Conservation (phyloP, 2,113 vertebrate genomes). For the Mirza zaza region DNA sequence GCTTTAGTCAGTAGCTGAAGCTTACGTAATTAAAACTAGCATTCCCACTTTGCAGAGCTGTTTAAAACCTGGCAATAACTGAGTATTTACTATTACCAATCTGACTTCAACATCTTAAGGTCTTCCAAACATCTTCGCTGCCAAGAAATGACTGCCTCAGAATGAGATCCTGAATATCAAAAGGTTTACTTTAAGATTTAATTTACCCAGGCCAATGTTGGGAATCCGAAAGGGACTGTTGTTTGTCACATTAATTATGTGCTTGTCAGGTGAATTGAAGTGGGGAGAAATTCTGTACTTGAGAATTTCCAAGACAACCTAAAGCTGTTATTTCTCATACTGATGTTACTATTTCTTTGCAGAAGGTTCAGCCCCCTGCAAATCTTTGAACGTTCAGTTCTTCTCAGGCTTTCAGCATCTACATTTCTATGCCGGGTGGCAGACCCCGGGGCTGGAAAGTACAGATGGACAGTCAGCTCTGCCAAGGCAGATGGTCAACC, state of each 20-base stretch:
- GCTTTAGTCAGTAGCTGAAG: not conserved
- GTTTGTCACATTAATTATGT: conserved; percentile 59
- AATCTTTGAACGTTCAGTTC: not conserved
- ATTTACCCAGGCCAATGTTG: not conserved
- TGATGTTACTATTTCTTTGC: conserved; percentile 30
- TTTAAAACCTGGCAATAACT: conserved; percentile 49
- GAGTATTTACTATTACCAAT: conserved; percentile 56
- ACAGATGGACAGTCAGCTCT: conserved; percentile 62
- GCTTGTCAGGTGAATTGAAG: conserved; percentile 22
- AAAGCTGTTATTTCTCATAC: conserved; percentile 19
- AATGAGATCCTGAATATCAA: conserved; percentile 60
- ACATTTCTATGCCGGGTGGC: not conserved
- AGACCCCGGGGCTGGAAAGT: conserved; percentile 39
- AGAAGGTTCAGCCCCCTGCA: not conserved
- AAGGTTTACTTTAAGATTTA: conserved; percentile 48
- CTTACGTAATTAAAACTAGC: not conserved
- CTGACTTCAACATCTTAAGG: conserved; percentile 70
- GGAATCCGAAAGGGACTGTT: not conserved
- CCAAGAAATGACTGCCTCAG: conserved; percentile 49
- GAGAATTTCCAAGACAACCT: conserved; percentile 56
- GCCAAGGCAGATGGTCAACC: conserved; percentile 70
- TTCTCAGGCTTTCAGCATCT: not conserved
- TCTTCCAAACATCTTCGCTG: conserved; percentile 68
- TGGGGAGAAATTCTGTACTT: conserved; percentile 46
- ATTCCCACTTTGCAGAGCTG: conserved; percentile 25